Evolutionary conservation across 2,888 invertebrate genomes (phyloP).

Genomic region (Bellardia bayeri): DNA sequence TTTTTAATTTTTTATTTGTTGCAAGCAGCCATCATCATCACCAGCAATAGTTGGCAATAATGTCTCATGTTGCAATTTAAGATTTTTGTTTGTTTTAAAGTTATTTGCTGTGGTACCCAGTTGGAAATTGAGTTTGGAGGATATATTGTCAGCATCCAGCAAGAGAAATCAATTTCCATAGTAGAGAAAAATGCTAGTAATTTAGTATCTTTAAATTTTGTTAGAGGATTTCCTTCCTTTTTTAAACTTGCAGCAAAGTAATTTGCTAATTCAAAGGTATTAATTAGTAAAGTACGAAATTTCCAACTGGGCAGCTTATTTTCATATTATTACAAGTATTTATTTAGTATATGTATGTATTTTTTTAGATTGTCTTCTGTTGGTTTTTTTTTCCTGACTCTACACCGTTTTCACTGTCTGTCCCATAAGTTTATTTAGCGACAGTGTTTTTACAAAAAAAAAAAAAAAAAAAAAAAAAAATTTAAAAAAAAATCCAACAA

Average conservation of each 20-base stretch:
- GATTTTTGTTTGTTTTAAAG: slow-evolving; percentile 14
- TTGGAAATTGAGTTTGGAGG: background rate
- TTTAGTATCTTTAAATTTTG: too few species aligned
- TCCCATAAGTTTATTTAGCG: slow-evolving; percentile 32
- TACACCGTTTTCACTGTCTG: slow-evolving; percentile 14
- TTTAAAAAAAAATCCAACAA: slow-evolving; percentile 16
- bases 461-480: background rate
- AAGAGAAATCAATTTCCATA: too few species aligned
- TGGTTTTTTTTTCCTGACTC: background rate
- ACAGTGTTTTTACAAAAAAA: slow-evolving; percentile 4
- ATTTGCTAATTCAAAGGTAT: background rate
- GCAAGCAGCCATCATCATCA: slow-evolving; percentile 24
- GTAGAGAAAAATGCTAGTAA: too few species aligned
- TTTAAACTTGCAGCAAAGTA: too few species aligned
- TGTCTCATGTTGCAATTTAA: slow-evolving; percentile 68
- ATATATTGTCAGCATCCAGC: too few species aligned
- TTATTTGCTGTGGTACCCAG: background rate
- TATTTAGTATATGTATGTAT: background rate
- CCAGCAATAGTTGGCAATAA: slow-evolving; percentile 63
- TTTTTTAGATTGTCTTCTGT: background rate
- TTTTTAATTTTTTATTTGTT: slow-evolving; percentile 37
- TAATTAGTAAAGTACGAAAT: background rate
- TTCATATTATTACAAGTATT: slow-evolving; percentile 8
- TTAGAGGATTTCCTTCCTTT: too few species aligned
- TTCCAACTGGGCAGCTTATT: slow-evolving; percentile 6